Evolutionary conservation across 2,888 invertebrate genomes (phyloP).

Genomic region (Latrodectus elegans): DNA sequence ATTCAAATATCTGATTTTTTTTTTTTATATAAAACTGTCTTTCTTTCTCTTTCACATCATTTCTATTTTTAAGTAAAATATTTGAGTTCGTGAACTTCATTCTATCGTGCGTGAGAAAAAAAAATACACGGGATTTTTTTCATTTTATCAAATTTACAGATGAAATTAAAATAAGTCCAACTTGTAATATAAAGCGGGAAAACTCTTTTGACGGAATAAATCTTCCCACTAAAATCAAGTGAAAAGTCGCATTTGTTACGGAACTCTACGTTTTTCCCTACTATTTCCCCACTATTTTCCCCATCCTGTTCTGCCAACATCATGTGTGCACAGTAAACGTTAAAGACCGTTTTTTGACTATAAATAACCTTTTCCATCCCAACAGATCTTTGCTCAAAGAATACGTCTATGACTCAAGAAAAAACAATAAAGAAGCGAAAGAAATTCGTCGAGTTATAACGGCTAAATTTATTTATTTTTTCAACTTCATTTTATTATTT

Average conservation of each 20-base stretch:
- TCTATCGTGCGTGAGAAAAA: neutral
- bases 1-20: too few species aligned
- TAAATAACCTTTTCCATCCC: constrained; percentile 48
- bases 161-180: neutral
- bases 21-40: too few species aligned
- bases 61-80: too few species aligned
- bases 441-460: neutral
- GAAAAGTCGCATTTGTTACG: neutral
- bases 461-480: neutral
- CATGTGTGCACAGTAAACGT: constrained; percentile 29
- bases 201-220: neutral
- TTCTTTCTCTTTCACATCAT: too few species aligned
- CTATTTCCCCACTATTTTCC: neutral
- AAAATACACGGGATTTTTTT: neutral
- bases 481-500: constrained; percentile 10
- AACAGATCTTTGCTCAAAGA: constrained; percentile 37
- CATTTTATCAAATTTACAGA: neutral
- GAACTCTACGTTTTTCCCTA: neutral
- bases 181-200: neutral
- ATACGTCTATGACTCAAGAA: constrained; percentile 5
- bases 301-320: neutral
- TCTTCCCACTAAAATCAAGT: neutral
- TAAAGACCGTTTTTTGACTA: constrained; percentile 41
- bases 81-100: too few species aligned
- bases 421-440: neutral